Base-by-base conservation (phyloP, 2,888 invertebrate genomes). In the Prosopocoilus inquinatus region DNA sequence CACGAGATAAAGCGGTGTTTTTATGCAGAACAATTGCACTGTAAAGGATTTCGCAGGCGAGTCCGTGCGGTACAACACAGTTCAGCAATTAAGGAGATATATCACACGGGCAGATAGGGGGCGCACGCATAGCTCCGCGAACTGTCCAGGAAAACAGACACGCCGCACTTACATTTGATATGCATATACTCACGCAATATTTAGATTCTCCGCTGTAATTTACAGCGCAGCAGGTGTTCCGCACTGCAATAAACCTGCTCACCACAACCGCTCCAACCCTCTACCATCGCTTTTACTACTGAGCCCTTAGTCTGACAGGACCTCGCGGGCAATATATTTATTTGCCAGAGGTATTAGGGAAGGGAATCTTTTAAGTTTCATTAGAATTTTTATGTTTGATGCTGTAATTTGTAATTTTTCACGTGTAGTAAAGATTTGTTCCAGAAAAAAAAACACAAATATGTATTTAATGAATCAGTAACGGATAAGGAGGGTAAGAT, bases 101-200 rank as follows among this genome's bases (percentile, higher is more conserved):
- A 58, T 58, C 54, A 50, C n/a, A 11, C 44, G 51, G 47, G 35
- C 39, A 41, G 48, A 53, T 47, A 55, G 58, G 43, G 50, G 34
- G 51, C 44, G 41, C 51, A 52, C 57, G 47, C 47, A 55, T 50
- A 55, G 50, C 50, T 45, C 20, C 33, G 28, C 51, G 48, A 36
- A 50, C 50, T 41, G 20, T 50, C 48, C 46, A 45, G 36, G 44
- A 48, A 53, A 53, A 49, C 53, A 45, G 47, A 49, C 57, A 32
- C 36, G 45, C 44, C 56, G 53, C 53, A 53, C 57, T 48, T 55
- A 55, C 62, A 65, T 67, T 67, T 64, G 65, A 68, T 70, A 71
- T 68, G 67, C 70, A 71, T 67, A 69, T 64, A 66, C 72, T 69
- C 72, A 72, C 73, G 72, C 72, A 72, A 73, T 73, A 72, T 72